Evolutionary conservation across 1,140 invertebrate genomes (phyloP), one percentile per base, ranked within the genome.

Genomic region (Pachyrhynchus sulphureomaculatus): DNA sequence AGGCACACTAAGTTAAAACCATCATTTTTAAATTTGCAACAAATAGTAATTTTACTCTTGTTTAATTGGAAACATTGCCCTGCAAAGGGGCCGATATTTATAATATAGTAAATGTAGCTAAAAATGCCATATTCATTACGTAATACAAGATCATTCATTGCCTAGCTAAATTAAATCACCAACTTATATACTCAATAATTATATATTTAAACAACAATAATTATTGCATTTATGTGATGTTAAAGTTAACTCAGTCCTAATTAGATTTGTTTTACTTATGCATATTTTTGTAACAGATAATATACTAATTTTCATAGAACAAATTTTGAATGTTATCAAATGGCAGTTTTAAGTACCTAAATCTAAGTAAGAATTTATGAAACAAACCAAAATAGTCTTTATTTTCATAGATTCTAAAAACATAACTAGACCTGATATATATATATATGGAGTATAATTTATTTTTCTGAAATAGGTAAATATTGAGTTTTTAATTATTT

Each of bases 161-260:
- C 26, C 26, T 29, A 29, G 26, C 26, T 29, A 29, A 29, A 29
- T n/a, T 29, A 29, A 29, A 29, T 29, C 26, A 29, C 26, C 26
- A 29, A 29, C 26, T 29, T 29, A 29, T 49, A 49, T 23, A 49
- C 18, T 33, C 23, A n/a, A 32, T 6, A 12, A 18, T 10, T 18
- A 42, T 42, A 42, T 42, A 20, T 3, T 42, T 18, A 42, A 18
- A 5, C 10, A 8, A 12, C 32, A 37, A 9, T 51, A 24, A 51
- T 51, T 51, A 32, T 51, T 51, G n/a, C 48, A 51, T 51, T 51
- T 51, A 51, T 51, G 48, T 51, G 48, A 36, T 51, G 39, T 42
- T 42, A 42, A 42, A 20, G 48, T 51, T 51, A 51, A 51, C 32
- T 49, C 48, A 33, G 29, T 51, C 48, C 18, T 34, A 51, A 15